Percentiles rank a stretch among this genome's conserved stretches.
Evolutionary conservation across 1,140 invertebrate species (phyloP).

Genomic region (Littorina saxatilis): DNA sequence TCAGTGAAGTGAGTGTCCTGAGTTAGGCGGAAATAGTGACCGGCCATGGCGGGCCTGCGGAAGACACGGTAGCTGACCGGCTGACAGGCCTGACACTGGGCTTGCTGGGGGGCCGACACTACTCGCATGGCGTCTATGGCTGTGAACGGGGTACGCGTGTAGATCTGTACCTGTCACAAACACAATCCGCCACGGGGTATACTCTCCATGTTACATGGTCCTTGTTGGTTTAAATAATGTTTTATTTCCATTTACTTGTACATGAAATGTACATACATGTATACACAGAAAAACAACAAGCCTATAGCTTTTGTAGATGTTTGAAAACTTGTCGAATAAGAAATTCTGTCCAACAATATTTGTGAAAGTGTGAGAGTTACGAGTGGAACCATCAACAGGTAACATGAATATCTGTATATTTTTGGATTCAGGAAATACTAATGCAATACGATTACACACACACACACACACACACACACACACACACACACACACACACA

Average conservation of each 20-base stretch:
- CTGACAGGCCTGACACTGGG: conserved; percentile 47
- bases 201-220: too few species aligned
- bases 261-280: too few species aligned
- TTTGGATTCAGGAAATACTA: too few species aligned
- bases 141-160: conserved; percentile 49
- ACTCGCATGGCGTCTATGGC: conserved; percentile 61
- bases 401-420: not conserved
- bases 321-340: too few species aligned
- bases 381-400: too few species aligned
- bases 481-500: conserved; percentile 7
- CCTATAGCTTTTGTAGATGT: not conserved
- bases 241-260: too few species aligned
- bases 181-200: not conserved
- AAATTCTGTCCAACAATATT: too few species aligned
- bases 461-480: conserved; percentile 24
- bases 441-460: too few species aligned
- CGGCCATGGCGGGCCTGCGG: conserved; percentile 50
- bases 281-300: not conserved
- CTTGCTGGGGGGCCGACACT: conserved; percentile 33
- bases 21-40: conserved; percentile 12
- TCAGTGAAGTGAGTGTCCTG: conserved; percentile 42
- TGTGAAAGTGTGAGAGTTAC: too few species aligned
- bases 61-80: conserved; percentile 51
- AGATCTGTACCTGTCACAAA: conserved; percentile 51
- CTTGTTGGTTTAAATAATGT: too few species aligned